These are phyloP conservation scores for Morus bassanus DNA, from an alignment of 2,797 vertebrate species.

Conservation along the genomic window DNA sequence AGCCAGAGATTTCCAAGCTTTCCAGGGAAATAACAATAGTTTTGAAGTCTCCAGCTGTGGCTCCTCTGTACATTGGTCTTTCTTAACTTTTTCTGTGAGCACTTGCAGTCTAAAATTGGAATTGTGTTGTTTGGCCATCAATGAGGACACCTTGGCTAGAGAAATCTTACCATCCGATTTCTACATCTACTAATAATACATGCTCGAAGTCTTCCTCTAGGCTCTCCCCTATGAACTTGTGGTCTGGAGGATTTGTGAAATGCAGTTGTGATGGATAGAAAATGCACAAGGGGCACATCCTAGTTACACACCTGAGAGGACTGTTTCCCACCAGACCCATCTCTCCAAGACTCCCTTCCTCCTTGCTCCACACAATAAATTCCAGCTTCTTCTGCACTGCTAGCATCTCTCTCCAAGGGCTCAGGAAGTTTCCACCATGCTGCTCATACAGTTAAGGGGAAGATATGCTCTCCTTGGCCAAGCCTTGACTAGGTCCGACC, in stretches of 20 bases:
- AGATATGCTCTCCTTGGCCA: background rate
- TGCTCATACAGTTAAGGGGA: background rate
- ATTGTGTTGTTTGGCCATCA: background rate
- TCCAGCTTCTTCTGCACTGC: background rate
- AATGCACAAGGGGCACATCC: fast-evolving
- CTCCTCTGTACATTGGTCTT: background rate
- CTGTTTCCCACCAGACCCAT: background rate
- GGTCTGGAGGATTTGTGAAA: background rate
- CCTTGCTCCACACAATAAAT: background rate
- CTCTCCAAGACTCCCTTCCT: background rate
- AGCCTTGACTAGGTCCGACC: background rate
- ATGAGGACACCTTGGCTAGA: background rate
- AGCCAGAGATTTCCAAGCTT: background rate
- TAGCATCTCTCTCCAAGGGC: background rate
- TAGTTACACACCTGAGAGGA: background rate
- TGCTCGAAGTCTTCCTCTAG: background rate
- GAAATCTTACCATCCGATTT: background rate
- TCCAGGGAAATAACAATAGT: background rate
- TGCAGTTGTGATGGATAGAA: background rate
- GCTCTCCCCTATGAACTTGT: background rate
- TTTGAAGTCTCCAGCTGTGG: background rate
- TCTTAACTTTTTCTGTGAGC: background rate
- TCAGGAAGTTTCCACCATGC: background rate
- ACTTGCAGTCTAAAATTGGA: background rate
- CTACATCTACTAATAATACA: background rate